These are phyloP conservation scores for Clupea harengus DNA, from an alignment of 2,113 vertebrate genomes.

Conservation along the genomic window DNA sequence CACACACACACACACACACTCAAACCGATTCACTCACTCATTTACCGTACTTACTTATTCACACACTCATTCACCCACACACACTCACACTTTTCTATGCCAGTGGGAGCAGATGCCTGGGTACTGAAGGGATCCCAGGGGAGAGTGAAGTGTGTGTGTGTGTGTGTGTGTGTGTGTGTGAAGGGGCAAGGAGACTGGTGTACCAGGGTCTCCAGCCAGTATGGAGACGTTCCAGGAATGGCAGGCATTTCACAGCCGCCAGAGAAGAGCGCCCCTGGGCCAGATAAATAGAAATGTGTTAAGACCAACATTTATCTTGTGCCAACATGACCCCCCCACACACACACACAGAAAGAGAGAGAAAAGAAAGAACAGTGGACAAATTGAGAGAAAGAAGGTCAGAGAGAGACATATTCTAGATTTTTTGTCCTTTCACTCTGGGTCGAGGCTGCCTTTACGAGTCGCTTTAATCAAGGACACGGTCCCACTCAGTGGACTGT, in stretches of 20 bases:
- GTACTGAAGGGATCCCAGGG: neutral
- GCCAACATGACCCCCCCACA: neutral
- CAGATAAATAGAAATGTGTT: constrained; percentile 24
- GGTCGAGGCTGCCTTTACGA: neutral
- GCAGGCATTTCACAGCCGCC: constrained; percentile 44
- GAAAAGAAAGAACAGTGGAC: neutral
- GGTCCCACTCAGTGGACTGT: neutral
- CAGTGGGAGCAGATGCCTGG: neutral
- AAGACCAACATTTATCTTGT: constrained; percentile 13
- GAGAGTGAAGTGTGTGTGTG: neutral
- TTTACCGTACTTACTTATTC: too few relatives aligned
- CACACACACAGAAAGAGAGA: constrained; percentile 3
- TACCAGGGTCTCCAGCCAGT: neutral
- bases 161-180: neutral
- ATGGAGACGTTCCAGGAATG: constrained; percentile 46
- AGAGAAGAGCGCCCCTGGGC: constrained; percentile 30
- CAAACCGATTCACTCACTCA: too few relatives aligned
- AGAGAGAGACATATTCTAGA: neutral
- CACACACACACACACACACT: constrained; percentile 1
- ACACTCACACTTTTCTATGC: neutral
- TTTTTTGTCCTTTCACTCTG: neutral
- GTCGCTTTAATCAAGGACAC: neutral
- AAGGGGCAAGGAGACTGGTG: neutral
- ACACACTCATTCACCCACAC: neutral
- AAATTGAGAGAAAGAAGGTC: neutral